Conservation (phyloP, 2,797 vertebrate species). For the Zenarchopterus dispar region DNA sequence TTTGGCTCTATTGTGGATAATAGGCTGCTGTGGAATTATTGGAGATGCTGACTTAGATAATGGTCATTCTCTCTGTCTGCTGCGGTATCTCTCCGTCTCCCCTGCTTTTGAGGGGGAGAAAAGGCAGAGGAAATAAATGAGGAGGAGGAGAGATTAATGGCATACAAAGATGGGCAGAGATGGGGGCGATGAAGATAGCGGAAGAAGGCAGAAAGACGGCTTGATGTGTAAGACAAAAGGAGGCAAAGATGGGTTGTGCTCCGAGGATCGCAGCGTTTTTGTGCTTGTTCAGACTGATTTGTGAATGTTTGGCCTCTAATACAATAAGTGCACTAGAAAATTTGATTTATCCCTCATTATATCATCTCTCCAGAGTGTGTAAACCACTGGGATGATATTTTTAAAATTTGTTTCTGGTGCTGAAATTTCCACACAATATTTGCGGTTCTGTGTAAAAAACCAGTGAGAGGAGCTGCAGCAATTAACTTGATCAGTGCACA, state of each 20-base stretch:
- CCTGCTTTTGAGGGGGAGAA: conserved; percentile 51
- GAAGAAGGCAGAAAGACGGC: conserved; percentile 50
- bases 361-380: conserved; percentile 20
- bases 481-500: not conserved
- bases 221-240: conserved; percentile 68
- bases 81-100: conserved; percentile 51
- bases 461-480: not conserved
- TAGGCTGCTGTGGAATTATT: conserved; percentile 79
- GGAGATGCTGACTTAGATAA: conserved; percentile 78
- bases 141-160: conserved; percentile 70
- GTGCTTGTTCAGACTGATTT: conserved; percentile 40
- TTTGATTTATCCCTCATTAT: conserved; percentile 55
- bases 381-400: conserved; percentile 18
- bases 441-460: conserved; percentile 8
- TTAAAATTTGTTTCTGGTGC: conserved; percentile 16
- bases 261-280: conserved; percentile 21
- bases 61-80: conserved; percentile 72
- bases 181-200: conserved; percentile 74
- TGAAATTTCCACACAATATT: not conserved
- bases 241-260: conserved; percentile 40
- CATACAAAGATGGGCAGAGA: conserved; percentile 72
- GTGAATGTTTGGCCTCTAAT: conserved; percentile 53
- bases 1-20: conserved; percentile 79
- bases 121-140: conserved; percentile 52
- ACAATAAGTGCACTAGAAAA: conserved; percentile 60